phyloP scores from a whole-genome alignment of 2,113 vertebrate species.

The Martes martes region DNA sequence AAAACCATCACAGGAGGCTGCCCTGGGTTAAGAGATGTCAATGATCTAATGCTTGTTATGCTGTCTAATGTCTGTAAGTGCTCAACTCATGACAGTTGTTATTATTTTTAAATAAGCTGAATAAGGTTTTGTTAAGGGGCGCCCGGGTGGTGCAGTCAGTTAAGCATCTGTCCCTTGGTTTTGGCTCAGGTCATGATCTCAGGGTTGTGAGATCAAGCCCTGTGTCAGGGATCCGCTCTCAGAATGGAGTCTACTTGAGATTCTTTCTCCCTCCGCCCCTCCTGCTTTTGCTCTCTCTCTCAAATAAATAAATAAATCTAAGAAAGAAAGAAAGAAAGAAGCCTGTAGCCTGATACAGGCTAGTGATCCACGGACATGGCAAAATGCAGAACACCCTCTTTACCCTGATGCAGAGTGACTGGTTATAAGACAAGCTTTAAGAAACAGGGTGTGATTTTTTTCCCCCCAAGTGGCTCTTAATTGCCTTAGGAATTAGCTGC shows the following conservation, averaged over 20 bases:
- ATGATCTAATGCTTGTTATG: background rate
- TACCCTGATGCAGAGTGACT: background rate
- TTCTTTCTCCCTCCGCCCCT: background rate
- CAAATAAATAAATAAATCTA: background rate
- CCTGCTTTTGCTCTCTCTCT: background rate
- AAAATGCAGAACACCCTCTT: background rate
- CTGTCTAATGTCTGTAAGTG: background rate
- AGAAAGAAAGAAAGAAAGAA: too few relatives aligned
- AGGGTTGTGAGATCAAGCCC: background rate
- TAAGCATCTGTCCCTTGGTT: background rate
- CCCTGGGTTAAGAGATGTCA: background rate
- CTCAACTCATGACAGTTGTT: background rate
- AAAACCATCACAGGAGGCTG: background rate
- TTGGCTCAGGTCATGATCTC: background rate
- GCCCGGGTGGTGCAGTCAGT: background rate
- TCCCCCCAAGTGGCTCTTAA: background rate
- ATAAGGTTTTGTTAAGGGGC: background rate
- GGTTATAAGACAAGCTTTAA: background rate
- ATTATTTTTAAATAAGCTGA: background rate
- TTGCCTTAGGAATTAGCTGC: background rate
- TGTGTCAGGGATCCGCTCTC: background rate
- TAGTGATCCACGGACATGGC: background rate
- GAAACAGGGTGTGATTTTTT: background rate
- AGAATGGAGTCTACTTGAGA: background rate
- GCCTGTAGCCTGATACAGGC: background rate